A percentile compares a stretch with the other conserved stretches of the same genome.
phyloP scores from a whole-genome alignment of 2,113 vertebrate species.

The Andinoacara biseriatus region DNA sequence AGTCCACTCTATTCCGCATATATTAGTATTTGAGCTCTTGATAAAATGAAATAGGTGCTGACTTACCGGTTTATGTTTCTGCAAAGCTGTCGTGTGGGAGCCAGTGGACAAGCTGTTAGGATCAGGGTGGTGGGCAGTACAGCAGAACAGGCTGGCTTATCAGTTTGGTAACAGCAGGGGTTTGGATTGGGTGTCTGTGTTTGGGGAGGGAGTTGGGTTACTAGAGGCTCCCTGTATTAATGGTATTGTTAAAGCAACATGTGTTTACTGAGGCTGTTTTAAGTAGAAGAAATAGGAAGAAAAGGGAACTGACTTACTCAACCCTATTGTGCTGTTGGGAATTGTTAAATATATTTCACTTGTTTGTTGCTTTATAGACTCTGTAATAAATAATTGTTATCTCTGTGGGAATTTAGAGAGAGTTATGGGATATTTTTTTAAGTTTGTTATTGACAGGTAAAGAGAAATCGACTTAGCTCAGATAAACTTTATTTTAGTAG shows the following conservation, averaged over 20 bases:
- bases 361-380: too few species aligned
- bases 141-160: constrained; percentile 48
- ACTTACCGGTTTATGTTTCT: constrained; percentile 53
- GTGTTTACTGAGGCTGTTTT: constrained; percentile 20
- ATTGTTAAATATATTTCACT: neutral
- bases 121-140: constrained; percentile 40
- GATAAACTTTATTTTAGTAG: neutral
- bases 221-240: constrained; percentile 31
- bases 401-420: too few species aligned
- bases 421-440: neutral
- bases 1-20: too few species aligned
- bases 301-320: neutral
- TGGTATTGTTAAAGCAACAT: constrained; percentile 34
- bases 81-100: neutral
- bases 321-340: neutral
- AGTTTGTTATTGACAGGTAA: neutral
- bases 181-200: constrained; percentile 12
- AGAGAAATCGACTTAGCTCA: neutral
- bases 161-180: constrained; percentile 53
- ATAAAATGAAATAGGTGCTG: neutral
- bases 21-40: neutral
- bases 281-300: neutral
- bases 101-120: neutral
- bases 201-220: constrained; percentile 33
- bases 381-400: too few species aligned